Conservation (phyloP, 2,888 invertebrate species). For the Polymixis lichenea region DNA sequence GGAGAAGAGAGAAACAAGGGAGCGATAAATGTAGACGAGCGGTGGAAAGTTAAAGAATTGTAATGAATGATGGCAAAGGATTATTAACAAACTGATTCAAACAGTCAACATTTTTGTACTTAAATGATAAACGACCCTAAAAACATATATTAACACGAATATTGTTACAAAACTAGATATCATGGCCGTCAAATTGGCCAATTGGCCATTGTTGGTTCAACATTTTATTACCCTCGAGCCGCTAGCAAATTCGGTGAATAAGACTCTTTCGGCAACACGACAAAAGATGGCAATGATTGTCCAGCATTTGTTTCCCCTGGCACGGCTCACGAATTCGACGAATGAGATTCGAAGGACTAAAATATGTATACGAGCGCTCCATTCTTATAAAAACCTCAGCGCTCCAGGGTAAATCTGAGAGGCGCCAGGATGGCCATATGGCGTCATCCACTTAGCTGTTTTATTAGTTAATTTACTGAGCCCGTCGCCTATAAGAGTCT, state of each 20-base stretch:
- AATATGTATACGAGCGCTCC: constrained; percentile 8
- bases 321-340: background rate
- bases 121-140: too few species aligned
- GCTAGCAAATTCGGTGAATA: background rate
- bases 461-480: constrained; percentile 66
- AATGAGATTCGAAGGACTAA: background rate
- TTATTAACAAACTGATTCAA: background rate
- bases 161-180: background rate
- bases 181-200: background rate
- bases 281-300: background rate
- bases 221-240: background rate
- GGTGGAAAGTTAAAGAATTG: background rate
- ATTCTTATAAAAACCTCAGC: constrained; percentile 33
- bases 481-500: constrained; percentile 40
- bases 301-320: background rate
- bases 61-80: background rate
- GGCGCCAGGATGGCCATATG: constrained; percentile 61
- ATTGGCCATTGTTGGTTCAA: background rate
- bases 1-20: background rate
- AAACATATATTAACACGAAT: background rate
- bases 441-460: constrained; percentile 66
- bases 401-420: constrained; percentile 37
- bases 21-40: constrained; percentile 2
- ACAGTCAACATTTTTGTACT: background rate
- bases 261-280: background rate